Evolutionary conservation across 2,888 invertebrate genomes (phyloP).

Genomic region (Cheilosia urbana): DNA sequence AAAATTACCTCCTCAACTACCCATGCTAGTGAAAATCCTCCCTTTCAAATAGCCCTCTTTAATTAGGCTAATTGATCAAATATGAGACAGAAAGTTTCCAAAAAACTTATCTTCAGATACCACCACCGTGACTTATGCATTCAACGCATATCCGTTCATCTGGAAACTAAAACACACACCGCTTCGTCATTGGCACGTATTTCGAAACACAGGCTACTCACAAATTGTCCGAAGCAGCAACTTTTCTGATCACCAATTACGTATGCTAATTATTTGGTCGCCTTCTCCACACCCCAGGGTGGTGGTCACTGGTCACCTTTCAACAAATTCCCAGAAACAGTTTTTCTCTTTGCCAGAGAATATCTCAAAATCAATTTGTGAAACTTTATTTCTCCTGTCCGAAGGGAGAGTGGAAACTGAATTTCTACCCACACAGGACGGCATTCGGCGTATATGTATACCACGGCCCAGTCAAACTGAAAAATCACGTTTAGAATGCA

Average conservation of each 20-base stretch:
- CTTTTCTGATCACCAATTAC: constrained; percentile 82
- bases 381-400: constrained; percentile 59
- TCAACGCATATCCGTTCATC: constrained; percentile 38
- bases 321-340: constrained; percentile 15
- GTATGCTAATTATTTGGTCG: constrained; percentile 82
- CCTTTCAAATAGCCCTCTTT: neutral
- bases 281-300: constrained; percentile 10
- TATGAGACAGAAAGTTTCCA: neutral
- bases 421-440: constrained; percentile 48
- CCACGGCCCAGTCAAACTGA: constrained; percentile 15
- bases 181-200: constrained; percentile 61
- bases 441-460: neutral
- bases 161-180: constrained; percentile 18
- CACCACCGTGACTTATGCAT: constrained; percentile 2
- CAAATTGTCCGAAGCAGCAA: constrained; percentile 69
- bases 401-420: neutral
- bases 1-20: no score
- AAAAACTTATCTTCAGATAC: neutral
- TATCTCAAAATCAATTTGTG: constrained; percentile 70
- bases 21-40: neutral
- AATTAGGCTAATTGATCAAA: neutral
- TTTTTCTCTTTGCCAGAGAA: constrained; percentile 36
- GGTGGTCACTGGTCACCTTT: constrained; percentile 33
- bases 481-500: constrained; percentile 75
- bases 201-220: constrained; percentile 46